Conservation (phyloP, 2,113 vertebrate species). For the Periophthalmodon schlosseri region DNA sequence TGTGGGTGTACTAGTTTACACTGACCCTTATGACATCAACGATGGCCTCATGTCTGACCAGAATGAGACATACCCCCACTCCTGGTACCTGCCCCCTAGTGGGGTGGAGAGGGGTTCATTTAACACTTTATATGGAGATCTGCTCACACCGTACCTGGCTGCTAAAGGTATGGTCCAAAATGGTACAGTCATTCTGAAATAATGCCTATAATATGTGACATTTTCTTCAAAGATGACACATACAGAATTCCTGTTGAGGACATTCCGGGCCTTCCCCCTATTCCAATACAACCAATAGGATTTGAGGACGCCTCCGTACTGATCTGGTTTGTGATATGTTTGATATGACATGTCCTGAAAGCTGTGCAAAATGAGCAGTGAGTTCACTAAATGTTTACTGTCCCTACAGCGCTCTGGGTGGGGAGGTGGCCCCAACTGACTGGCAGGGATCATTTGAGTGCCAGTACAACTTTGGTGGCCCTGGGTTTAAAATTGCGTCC, state of each 20-base stretch:
- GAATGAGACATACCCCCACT: slow-evolving; percentile 84
- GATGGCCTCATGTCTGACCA: slow-evolving; percentile 75
- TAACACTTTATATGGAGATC: slow-evolving; percentile 76
- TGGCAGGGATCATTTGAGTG: slow-evolving; percentile 86
- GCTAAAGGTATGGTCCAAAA: slow-evolving; percentile 63
- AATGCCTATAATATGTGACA: background rate
- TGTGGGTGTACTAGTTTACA: slow-evolving; percentile 86
- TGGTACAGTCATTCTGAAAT: background rate
- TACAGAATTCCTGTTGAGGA: slow-evolving; percentile 73
- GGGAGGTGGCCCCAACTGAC: slow-evolving; percentile 19
- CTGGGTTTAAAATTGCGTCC: slow-evolving; percentile 75
- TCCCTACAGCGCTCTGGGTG: slow-evolving; percentile 74
- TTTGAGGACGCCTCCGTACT: slow-evolving; percentile 82
- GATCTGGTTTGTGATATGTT: slow-evolving; percentile 82
- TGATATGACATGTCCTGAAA: slow-evolving; percentile 3
- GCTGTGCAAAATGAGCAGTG: background rate
- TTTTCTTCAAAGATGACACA: slow-evolving; percentile 66
- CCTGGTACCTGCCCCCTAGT: slow-evolving; percentile 85
- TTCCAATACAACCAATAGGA: slow-evolving; percentile 88
- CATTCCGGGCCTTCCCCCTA: slow-evolving; percentile 79
- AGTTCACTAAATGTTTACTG: background rate
- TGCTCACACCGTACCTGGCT: slow-evolving; percentile 85
- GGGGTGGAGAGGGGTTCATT: slow-evolving; percentile 86
- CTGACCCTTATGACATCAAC: slow-evolving; percentile 86
- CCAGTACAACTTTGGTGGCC: slow-evolving; percentile 80